These are phyloP conservation scores for Coreius guichenoti DNA, from an alignment of 2,797 vertebrate species.

Conservation along the genomic window DNA sequence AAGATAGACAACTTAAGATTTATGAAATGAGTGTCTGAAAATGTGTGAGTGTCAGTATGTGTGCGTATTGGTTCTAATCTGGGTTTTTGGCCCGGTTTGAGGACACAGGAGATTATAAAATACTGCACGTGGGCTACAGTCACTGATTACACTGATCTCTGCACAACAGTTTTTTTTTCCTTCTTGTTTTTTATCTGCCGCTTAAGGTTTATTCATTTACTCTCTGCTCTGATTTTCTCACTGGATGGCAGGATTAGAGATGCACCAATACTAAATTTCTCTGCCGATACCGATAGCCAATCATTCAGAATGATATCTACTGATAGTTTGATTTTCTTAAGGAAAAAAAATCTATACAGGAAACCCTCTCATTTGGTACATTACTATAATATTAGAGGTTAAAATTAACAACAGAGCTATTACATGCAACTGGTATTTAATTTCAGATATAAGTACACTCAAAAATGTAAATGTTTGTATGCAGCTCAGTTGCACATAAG, in stretches of 20 bases:
- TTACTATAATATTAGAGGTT: no score
- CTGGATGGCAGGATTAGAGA: not conserved
- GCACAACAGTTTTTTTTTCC: constrained; percentile 47
- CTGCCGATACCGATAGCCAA: no score
- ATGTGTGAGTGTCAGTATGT: not conserved
- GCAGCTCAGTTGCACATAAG: no score
- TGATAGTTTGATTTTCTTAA: no score
- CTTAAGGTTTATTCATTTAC: constrained; percentile 58
- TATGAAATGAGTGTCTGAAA: not conserved
- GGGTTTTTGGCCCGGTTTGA: constrained; percentile 26
- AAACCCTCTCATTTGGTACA: no score
- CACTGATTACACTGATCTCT: constrained; percentile 64
- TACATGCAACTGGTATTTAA: no score
- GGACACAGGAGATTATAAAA: constrained; percentile 55
- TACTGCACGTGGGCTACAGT: constrained; percentile 58
- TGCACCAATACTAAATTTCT: no score
- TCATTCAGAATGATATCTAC: no score
- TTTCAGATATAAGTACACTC: no score
- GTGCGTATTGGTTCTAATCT: constrained; percentile 36
- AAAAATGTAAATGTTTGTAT: no score
- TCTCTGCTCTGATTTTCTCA: constrained; percentile 35
- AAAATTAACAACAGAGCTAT: no score
- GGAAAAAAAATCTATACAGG: no score
- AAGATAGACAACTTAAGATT: not conserved
- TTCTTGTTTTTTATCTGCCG: constrained; percentile 63